Conservation (phyloP, 2,888 invertebrate species). For the Sesia bembeciformis region DNA sequence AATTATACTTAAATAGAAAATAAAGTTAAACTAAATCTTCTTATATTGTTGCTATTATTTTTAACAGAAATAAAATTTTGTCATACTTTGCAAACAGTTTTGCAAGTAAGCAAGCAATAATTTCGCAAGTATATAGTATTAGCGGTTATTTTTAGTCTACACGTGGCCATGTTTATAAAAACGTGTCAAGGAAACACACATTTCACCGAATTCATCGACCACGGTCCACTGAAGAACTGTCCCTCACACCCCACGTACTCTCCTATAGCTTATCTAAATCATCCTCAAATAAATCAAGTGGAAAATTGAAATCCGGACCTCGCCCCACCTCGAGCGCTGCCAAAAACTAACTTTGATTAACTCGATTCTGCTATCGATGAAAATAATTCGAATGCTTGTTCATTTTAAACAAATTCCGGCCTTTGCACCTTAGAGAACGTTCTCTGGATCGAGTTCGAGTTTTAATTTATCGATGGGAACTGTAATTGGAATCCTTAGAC, state of each 20-base stretch:
- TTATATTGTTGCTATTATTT: too few relatives aligned
- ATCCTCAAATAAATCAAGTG: constrained; percentile 55
- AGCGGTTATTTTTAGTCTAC: neutral
- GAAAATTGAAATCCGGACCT: constrained; percentile 55
- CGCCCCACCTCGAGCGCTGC: constrained; percentile 19
- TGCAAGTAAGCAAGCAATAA: too few relatives aligned
- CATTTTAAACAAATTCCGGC: neutral
- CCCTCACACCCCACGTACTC: constrained; percentile 1
- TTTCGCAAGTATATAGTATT: too few relatives aligned
- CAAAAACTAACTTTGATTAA: constrained; percentile 48
- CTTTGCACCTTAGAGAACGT: neutral
- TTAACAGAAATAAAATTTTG: too few relatives aligned
- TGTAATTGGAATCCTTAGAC: too few relatives aligned
- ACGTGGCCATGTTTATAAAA: neutral
- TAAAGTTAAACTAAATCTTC: too few relatives aligned
- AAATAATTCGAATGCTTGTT: constrained; percentile 23
- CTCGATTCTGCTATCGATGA: constrained; percentile 34
- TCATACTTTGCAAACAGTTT: too few relatives aligned
- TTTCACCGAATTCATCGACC: neutral
- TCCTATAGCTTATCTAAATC: constrained; percentile 35
- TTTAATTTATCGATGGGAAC: too few relatives aligned
- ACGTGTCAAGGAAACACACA: neutral
- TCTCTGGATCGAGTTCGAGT: too few relatives aligned
- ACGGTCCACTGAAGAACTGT: constrained; percentile 3
- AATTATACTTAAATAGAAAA: too few relatives aligned